Evolutionary conservation across 2,888 invertebrate species (phyloP).

Genomic region (Heteromurus nitidus): DNA sequence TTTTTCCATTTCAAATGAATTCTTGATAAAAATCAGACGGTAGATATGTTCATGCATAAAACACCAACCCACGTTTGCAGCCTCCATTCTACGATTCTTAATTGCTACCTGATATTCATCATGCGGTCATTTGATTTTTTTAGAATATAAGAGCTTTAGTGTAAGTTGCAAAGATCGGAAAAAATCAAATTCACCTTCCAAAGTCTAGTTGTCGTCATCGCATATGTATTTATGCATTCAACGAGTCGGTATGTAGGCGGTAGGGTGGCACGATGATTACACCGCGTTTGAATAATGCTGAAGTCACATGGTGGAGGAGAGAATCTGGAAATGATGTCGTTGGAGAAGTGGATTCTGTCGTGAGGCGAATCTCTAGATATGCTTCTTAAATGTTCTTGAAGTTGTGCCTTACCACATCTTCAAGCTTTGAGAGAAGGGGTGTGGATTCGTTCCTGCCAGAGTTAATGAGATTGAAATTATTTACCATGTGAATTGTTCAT

Average conservation of each 20-base stretch:
- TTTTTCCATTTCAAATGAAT: too few relatives aligned
- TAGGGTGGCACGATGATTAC: not conserved
- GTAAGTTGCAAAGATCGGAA: not conserved
- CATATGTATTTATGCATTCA: not conserved
- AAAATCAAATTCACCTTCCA: too few relatives aligned
- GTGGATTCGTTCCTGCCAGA: not conserved
- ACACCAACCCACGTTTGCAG: not conserved
- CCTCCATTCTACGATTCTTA: not conserved
- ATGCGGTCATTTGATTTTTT: not conserved
- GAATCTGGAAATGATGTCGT: not conserved
- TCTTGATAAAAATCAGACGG: too few relatives aligned
- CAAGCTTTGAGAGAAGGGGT: not conserved
- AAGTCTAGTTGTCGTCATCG: too few relatives aligned
- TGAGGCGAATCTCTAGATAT: not conserved
- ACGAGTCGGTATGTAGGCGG: not conserved
- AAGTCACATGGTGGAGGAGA: not conserved
- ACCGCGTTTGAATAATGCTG: not conserved
- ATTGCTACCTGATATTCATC: not conserved
- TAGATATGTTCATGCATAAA: too few relatives aligned
- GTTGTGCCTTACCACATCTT: not conserved
- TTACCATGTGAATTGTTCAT: not conserved
- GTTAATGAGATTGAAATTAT: slow-evolving; percentile 4
- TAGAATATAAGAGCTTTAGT: not conserved
- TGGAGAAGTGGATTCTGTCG: not conserved
- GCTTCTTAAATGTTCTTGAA: too few relatives aligned